Evolutionary conservation across 2,113 vertebrate species (phyloP), one percentile per base, ranked within the genome.

Genomic region (Sciurus niger): DNA sequence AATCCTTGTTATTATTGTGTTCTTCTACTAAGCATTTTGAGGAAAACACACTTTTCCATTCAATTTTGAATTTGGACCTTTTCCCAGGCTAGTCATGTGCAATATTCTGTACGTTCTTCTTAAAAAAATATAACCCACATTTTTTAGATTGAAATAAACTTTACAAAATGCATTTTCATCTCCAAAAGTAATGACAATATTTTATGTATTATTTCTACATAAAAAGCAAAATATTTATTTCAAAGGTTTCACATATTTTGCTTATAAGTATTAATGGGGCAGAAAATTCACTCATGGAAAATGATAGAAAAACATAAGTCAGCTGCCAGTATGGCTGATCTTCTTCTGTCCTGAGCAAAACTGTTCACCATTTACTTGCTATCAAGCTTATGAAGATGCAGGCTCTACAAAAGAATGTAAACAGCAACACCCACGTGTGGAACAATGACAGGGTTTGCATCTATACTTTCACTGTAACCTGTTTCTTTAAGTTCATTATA

Each of bases 331-430:
- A 46, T 89, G 63, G 86, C 93, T 67, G 68, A 74, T 92, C 55
- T 83, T 68, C 58, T 55, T 51, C 46, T 43, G 51, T 89, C 37
- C 34, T 76, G 70, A 84, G 73, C 95, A 60, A 40, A 88, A 94
- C 25, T 89, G 83, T 55, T 97, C 72, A 77, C 91, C 79, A 74
- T 85, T 95, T 46, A 86, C 60, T 70, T 96, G 92, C 76, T 97
- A 84, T 53, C 51, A 93, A 93, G 97, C 70, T 89, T 84, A 95
- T 34, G 34, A 25, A 84, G 60, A 73, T 97, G 94, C 74, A 84
- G 96, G 94, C 96, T 90, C 97, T 85, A 97, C 88, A 96, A 96
- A 96, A 97, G 97, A 46, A 98, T 98, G 97, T 97, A 97, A 98
- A 98, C 96, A 97, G 96, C 65, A 73, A 84, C 95, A 96, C 60